phyloP scores from a whole-genome alignment of 2,888 invertebrate genomes.

The Gymnoscelis rufifasciata region DNA sequence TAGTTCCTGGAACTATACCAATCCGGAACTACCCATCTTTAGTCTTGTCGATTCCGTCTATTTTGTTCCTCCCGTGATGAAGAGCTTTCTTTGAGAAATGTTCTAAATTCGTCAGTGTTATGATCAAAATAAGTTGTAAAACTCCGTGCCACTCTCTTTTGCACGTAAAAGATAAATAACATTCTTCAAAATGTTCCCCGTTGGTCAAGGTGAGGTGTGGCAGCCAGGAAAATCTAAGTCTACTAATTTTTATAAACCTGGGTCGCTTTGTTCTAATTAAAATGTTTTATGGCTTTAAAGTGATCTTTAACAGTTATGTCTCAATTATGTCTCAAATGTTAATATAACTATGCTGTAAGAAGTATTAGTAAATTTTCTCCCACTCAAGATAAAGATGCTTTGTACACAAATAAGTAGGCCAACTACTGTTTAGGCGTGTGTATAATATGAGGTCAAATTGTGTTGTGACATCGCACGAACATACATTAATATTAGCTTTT shows the following conservation, averaged over 20 bases:
- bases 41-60: slow-evolving; percentile 5
- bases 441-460: slow-evolving; percentile 12
- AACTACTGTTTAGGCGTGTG: slow-evolving; percentile 13
- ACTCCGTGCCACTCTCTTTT: slow-evolving; percentile 23
- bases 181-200: slow-evolving; percentile 30
- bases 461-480: background rate
- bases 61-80: slow-evolving; percentile 2
- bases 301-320: no score
- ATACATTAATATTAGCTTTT: background rate
- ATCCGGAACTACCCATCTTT: no score
- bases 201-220: slow-evolving; percentile 32
- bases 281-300: no score
- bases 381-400: slow-evolving; percentile 16
- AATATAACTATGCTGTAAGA: no score
- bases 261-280: background rate
- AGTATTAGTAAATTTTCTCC: slow-evolving; percentile 2
- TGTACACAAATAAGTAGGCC: slow-evolving; percentile 20
- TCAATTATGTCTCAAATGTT: no score
- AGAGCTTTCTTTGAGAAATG: slow-evolving; percentile 30
- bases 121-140: slow-evolving; percentile 24
- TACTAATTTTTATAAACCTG: background rate
- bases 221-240: slow-evolving; percentile 13
- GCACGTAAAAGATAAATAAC: slow-evolving; percentile 29
- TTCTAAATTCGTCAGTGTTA: slow-evolving; percentile 22
- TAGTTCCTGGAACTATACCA: no score